These are phyloP conservation scores for Gymnobelideus leadbeateri DNA, from an alignment of 2,113 vertebrate species.

Conservation along the genomic window DNA sequence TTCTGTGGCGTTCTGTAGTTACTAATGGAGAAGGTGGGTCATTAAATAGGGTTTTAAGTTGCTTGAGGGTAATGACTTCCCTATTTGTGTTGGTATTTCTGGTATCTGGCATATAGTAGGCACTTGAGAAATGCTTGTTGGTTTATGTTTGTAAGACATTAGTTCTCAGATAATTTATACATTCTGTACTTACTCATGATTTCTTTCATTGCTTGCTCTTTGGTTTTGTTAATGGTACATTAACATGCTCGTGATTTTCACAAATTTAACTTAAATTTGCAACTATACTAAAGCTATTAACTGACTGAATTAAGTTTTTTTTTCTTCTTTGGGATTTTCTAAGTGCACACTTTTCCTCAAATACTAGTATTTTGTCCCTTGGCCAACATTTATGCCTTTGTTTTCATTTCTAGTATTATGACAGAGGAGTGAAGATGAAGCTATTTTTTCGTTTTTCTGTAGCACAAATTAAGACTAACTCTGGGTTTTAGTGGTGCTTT, in stretches of 20 bases:
- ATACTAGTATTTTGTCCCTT: not conserved
- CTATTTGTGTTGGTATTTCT: not conserved
- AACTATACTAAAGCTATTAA: not conserved
- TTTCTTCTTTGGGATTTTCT: not conserved
- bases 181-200: not conserved
- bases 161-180: not conserved
- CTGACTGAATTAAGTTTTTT: not conserved
- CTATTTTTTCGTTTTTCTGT: not conserved
- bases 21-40: not conserved
- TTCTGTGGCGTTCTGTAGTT: not conserved
- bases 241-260: not conserved
- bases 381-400: not conserved
- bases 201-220: not conserved
- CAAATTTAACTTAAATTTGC: not conserved
- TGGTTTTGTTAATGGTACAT: not conserved
- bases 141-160: not conserved
- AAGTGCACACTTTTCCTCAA: not conserved
- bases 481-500: not conserved
- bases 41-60: not conserved
- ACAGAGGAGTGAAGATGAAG: not conserved
- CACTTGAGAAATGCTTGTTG: not conserved
- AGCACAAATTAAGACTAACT: not conserved
- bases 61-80: not conserved
- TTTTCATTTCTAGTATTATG: not conserved
- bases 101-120: not conserved